Conservation (phyloP, 2,888 invertebrate species). For the Conistra vaccinii region DNA sequence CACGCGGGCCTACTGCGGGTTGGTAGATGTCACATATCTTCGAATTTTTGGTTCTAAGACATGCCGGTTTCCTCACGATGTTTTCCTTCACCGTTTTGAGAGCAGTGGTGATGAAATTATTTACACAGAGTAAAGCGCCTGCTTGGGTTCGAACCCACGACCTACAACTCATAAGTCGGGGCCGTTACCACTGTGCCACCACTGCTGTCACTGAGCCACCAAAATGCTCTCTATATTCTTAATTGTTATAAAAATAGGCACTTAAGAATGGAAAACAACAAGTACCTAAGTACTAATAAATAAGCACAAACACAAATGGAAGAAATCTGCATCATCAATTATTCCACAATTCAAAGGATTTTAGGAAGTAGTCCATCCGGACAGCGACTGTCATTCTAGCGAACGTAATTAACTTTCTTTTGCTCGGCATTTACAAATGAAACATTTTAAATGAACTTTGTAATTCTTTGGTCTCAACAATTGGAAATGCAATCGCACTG, state of each 20-base stretch:
- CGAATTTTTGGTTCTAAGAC: too few species aligned
- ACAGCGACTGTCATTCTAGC: constrained; percentile 78
- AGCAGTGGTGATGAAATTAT: too few species aligned
- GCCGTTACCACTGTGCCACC: too few species aligned
- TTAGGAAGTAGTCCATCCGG: constrained; percentile 77
- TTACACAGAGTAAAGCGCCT: too few species aligned
- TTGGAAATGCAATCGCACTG: constrained; percentile 21
- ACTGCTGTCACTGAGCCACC: too few species aligned
- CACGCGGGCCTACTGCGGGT: too few species aligned
- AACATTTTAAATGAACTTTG: constrained; percentile 80
- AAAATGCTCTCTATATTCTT: too few species aligned
- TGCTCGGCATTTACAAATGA: constrained; percentile 76
- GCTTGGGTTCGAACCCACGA: too few species aligned
- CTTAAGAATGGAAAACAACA: constrained; percentile 33
- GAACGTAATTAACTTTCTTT: constrained; percentile 85
- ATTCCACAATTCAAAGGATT: constrained; percentile 82
- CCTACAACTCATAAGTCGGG: too few species aligned
- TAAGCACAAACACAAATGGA: constrained; percentile 41
- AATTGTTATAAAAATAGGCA: not conserved
- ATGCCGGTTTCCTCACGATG: too few species aligned
- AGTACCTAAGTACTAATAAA: not conserved
- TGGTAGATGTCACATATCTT: too few species aligned
- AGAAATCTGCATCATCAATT: constrained; percentile 77
- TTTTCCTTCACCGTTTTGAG: too few species aligned
- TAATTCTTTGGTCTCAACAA: constrained; percentile 58